Base-by-base conservation (phyloP, 2,113 vertebrate species). In the Colaptes auratus region DNA sequence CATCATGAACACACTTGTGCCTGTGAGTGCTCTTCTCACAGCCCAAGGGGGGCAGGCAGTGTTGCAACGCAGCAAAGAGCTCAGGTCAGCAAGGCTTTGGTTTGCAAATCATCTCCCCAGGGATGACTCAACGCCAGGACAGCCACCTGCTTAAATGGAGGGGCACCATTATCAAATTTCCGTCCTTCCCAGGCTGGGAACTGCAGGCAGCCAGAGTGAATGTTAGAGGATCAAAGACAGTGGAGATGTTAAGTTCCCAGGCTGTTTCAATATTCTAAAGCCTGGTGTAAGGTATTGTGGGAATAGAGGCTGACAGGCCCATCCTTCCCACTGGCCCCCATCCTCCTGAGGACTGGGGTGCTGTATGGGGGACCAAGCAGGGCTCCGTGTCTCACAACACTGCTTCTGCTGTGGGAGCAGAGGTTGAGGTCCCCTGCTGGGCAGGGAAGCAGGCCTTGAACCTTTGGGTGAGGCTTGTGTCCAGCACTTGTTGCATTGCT, bases 371-470 rank as follows among this genome's bases (percentile, higher is more conserved):
- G 9, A 42, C 31, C 50, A 91, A 81, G 44, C n/a, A 86, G 35
- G 7, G 9, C 2, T 13, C 19, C 55, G 70, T 73, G 50, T 30
- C n/a, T 69, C 58, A 44, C 58, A 42, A 75, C 13, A 4, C 6
- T n/a, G 36, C 58, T 80, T 64, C 36, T 89, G 1, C 0, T 12
- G 8, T 35, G 7, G 18, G 44, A 90, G 53, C 18, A 78, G 56
- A 59, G 8, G 8, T 14, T 1, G 3, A 53, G 52, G 31, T 46
- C 59, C 8, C 56, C 33, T 0, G 0, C 2, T 19, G 25, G 21
- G 35, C 59, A 80, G 36, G n/a, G 64, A 74, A 42, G 7, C 31
- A n/a, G 39, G 24, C 42, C 17, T 17, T 81, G 61, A 78, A 36
- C 52, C 2, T 0, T 33, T n/a, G 25, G 21, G 42, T 9, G 23